These are phyloP conservation scores for Zingel zingel DNA, from an alignment of 2,113 vertebrate species.

Conservation along the genomic window DNA sequence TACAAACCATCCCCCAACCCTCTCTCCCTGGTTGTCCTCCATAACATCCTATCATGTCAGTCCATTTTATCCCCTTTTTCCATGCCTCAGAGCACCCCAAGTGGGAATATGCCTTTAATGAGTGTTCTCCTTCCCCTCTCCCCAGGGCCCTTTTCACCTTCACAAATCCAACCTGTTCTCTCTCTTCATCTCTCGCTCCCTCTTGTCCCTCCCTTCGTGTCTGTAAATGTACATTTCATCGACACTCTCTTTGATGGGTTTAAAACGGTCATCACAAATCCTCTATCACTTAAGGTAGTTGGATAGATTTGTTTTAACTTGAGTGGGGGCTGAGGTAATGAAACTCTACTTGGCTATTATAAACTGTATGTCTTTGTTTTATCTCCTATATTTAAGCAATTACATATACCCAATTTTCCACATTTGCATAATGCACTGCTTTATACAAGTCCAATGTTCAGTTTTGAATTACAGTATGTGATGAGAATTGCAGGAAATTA, in stretches of 20 bases:
- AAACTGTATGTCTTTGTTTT: not conserved
- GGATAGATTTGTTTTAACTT: constrained; percentile 29
- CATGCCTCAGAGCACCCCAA: constrained; percentile 53
- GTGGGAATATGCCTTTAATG: constrained; percentile 75
- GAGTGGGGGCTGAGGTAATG: constrained; percentile 12
- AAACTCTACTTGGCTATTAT: constrained; percentile 1
- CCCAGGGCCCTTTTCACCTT: constrained; percentile 72
- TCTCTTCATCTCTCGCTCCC: constrained; percentile 26
- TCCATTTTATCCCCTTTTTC: constrained; percentile 44
- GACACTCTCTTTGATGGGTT: constrained; percentile 30
- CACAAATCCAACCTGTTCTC: constrained; percentile 49
- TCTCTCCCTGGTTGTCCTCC: constrained; percentile 44
- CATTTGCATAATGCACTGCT: constrained; percentile 43
- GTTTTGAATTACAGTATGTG: not conserved
- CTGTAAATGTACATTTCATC: constrained; percentile 61
- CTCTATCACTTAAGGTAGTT: constrained; percentile 17
- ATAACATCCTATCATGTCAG: constrained; percentile 58
- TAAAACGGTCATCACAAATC: constrained; percentile 35
- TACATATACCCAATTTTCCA: not conserved
- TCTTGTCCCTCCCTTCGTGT: constrained; percentile 25
- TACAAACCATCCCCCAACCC: constrained; percentile 56
- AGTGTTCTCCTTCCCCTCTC: constrained; percentile 58
- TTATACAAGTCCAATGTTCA: constrained; percentile 4
- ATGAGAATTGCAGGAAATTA: not conserved
- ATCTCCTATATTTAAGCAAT: not conserved